These are phyloP conservation scores for Brenthis ino DNA, from an alignment of 2,888 invertebrate species.

Conservation along the genomic window DNA sequence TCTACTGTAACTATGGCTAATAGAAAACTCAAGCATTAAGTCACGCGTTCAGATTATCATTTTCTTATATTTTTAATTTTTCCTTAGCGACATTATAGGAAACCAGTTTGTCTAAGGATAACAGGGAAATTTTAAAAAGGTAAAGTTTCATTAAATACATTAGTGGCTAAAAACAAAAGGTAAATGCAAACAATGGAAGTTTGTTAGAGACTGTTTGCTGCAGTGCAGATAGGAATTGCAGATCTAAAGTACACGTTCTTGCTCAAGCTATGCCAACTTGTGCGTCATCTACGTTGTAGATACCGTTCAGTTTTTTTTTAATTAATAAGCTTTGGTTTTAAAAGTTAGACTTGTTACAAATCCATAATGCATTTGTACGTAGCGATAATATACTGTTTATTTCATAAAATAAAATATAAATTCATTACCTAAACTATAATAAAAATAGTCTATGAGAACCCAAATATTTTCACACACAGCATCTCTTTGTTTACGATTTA, in stretches of 20 bases:
- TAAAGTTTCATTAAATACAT: slow-evolving; percentile 12
- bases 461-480: too few species aligned
- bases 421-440: slow-evolving; percentile 1
- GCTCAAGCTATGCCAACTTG: slow-evolving; percentile 35
- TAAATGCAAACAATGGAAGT: slow-evolving; percentile 42
- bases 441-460: too few species aligned
- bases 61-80: too few species aligned
- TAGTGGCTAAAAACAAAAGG: slow-evolving; percentile 40
- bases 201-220: slow-evolving; percentile 46
- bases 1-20: too few species aligned
- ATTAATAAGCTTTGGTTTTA: neutral
- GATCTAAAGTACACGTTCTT: slow-evolving; percentile 37
- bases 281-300: slow-evolving; percentile 17
- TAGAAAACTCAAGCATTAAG: too few species aligned
- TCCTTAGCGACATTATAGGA: too few species aligned
- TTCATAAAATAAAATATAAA: neutral
- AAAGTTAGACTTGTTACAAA: neutral
- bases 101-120: neutral
- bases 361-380: too few species aligned
- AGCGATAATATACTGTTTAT: neutral
- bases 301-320: neutral
- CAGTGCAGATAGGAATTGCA: slow-evolving; percentile 48
- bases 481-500: too few species aligned
- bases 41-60: too few species aligned
- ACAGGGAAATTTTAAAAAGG: neutral